These are phyloP conservation scores for Eurypyga helias DNA, from an alignment of 2,113 vertebrate genomes.

Conservation along the genomic window DNA sequence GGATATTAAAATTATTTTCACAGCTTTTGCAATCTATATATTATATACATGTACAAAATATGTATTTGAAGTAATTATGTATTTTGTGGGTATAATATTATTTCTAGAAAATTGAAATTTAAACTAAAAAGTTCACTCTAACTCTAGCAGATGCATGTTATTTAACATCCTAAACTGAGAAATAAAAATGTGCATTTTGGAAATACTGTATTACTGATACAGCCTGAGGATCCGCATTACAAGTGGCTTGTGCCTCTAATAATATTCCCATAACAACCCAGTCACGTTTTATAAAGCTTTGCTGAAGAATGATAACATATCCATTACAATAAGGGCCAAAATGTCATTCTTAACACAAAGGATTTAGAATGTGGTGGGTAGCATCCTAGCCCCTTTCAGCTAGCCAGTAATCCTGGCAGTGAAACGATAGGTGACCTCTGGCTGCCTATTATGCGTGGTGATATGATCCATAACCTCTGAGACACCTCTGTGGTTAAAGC, in stretches of 20 bases:
- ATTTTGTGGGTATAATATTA: background rate
- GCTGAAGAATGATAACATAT: conserved; percentile 9
- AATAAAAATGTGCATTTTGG: background rate
- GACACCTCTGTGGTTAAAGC: background rate
- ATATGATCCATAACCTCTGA: background rate
- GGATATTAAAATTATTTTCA: background rate
- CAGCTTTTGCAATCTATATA: background rate
- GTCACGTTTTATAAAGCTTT: background rate
- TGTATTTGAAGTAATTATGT: background rate
- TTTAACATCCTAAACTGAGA: conserved; percentile 19
- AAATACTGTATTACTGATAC: conserved; percentile 33
- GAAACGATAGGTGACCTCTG: background rate
- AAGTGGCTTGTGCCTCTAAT: background rate
- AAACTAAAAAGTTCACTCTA: background rate
- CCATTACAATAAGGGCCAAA: conserved; percentile 7
- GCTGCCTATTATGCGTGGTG: background rate
- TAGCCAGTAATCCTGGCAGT: background rate
- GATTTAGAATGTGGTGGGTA: background rate
- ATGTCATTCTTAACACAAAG: conserved; percentile 19
- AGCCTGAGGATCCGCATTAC: background rate
- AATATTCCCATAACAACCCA: background rate
- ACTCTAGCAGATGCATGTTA: background rate
- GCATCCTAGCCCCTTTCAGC: background rate
- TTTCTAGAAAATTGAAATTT: background rate
- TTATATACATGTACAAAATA: too few relatives aligned